Base-by-base conservation (phyloP, 2,113 vertebrate species). In the Petroica traversi region DNA sequence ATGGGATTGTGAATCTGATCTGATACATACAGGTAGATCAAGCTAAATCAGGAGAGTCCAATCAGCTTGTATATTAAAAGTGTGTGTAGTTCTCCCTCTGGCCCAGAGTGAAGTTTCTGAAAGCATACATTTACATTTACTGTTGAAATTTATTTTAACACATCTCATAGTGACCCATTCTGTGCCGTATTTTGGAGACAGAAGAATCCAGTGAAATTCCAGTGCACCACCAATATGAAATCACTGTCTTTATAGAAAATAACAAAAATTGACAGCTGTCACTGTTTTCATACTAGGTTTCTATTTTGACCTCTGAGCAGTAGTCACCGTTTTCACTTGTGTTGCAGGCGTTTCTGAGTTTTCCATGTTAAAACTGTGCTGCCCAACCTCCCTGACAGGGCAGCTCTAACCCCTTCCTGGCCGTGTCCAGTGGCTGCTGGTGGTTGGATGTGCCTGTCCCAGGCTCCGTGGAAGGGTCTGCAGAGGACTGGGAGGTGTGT, bases 391-490 rank as follows among this genome's bases (percentile, higher is more conserved):
- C 22, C 28, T 31, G n/a, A 24, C 5, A 1, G 16, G 48, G 22
- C 40, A 48, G 51, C 20, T 83, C 41, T 71, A 23, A 31, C 62
- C 41, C 72, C 36, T 86, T 75, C 46, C 41, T 3, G 0, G 29
- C 57, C 0, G 0, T 7, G 6, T 38, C 51, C 0, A 0, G 3
- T 2, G 17, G 52, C 52, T 72, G 43, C 68, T 76, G 55, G 31
- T 45, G 52, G 34, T 40, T 0, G 4, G 25, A 49, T 73, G 63
- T 33, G 64, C 19, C 58, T 36, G 33, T 80, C 33, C 10, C 12
- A 22, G 2, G 2, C 4, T 6, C 12, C 5, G 20, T 8, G 28
- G 12, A n/a, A 9, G 12, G 23, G 13, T 33, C 41, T 43, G 41
- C 9, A 9, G 43, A 46, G 26, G 31, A 14, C 48, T 36, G 36